Evolutionary conservation across 1,140 invertebrate species (phyloP).

Genomic region (Drosophila leontia): DNA sequence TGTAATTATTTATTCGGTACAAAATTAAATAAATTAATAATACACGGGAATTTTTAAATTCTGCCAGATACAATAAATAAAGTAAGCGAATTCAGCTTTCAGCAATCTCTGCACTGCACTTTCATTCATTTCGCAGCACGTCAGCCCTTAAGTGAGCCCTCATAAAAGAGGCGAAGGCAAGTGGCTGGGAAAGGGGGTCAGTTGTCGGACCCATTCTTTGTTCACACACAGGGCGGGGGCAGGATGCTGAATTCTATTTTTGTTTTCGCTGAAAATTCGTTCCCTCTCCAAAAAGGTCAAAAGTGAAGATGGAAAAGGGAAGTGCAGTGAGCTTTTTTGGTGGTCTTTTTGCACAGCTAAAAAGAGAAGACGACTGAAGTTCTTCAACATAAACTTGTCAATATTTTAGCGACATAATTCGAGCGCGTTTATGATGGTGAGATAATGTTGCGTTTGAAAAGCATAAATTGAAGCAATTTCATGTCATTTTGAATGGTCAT

Average conservation of each 20-base stretch:
- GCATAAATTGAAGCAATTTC: too few species aligned
- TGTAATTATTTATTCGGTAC: too few species aligned
- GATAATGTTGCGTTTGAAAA: too few species aligned
- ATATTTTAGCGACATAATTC: background rate
- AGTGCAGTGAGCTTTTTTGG: constrained; percentile 15
- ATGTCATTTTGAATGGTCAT: too few species aligned
- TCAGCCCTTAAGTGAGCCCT: constrained; percentile 9
- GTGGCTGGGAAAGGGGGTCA: constrained; percentile 18
- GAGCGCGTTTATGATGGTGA: too few species aligned
- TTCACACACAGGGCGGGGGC: background rate
- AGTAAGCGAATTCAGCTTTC: background rate
- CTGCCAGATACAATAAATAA: background rate
- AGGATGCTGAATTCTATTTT: constrained; percentile 41
- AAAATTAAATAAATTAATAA: background rate
- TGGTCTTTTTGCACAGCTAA: background rate
- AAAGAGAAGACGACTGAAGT: background rate
- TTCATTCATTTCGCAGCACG: constrained; percentile 4
- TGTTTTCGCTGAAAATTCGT: constrained; percentile 26
- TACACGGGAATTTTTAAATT: background rate
- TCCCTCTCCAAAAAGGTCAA: constrained; percentile 39
- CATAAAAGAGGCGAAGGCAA: background rate
- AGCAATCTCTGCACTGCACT: constrained; percentile 6
- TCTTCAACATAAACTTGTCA: too few species aligned
- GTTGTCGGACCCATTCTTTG: constrained; percentile 5
- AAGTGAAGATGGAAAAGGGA: constrained; percentile 22